Evolutionary conservation across 2,888 invertebrate genomes (phyloP).

Genomic region (Cheilosia scutellata): DNA sequence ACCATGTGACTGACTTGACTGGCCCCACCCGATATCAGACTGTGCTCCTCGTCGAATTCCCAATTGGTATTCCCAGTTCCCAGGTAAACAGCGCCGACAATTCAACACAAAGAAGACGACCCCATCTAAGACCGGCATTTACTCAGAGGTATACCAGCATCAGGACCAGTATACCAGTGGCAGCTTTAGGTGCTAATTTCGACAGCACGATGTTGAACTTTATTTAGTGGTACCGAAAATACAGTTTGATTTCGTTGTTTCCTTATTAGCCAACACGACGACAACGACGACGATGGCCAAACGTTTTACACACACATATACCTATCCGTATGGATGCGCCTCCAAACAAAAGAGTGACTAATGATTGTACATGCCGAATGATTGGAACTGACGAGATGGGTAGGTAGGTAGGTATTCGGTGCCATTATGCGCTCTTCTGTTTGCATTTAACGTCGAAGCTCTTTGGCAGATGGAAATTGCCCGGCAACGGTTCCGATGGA

Average conservation of each 20-base stretch:
- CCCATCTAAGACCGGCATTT: constrained; percentile 17
- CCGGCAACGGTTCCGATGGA: background rate
- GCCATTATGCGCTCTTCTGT: constrained; percentile 3
- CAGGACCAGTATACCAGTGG: background rate
- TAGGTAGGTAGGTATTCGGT: background rate
- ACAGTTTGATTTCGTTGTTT: constrained; percentile 65
- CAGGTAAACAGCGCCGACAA: constrained; percentile 39
- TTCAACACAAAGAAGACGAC: constrained; percentile 24
- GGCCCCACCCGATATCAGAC: background rate
- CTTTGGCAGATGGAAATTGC: constrained; percentile 22
- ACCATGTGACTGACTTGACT: constrained; percentile 36
- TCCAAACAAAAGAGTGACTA: constrained; percentile 30
- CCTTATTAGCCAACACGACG: constrained; percentile 49
- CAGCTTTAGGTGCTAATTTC: constrained; percentile 64
- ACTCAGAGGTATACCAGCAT: background rate
- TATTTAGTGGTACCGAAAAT: constrained; percentile 61
- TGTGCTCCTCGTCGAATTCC: too few relatives aligned
- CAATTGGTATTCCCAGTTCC: constrained; percentile 9
- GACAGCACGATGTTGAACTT: constrained; percentile 73
- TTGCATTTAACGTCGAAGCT: constrained; percentile 57
- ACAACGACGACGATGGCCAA: constrained; percentile 7
- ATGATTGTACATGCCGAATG: constrained; percentile 44
- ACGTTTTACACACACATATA: constrained; percentile 7
- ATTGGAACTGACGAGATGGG: constrained; percentile 22
- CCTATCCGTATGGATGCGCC: too few relatives aligned